Base-by-base conservation (phyloP, 2,888 invertebrate species). In the Andrena trimmerana region DNA sequence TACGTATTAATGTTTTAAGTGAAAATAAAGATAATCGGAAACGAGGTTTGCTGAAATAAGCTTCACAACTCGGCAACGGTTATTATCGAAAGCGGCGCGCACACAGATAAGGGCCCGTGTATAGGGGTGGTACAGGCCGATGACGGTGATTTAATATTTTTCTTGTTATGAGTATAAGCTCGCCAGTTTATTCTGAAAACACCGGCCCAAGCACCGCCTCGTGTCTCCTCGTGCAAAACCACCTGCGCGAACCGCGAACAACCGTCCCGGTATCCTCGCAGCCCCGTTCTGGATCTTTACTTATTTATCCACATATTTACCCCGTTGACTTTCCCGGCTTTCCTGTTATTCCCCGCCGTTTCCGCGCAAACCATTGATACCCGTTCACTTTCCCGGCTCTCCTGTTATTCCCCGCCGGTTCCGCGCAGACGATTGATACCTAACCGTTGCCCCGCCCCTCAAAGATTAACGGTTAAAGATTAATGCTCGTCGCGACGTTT, bases 91-190 rank as follows among this genome's bases (percentile, higher is more conserved):
- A 78, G 36, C 59, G 68, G 50, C 50, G 33, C 42, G 42, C 52
- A 72, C 70, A 75, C 63, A 63, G 84, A 82, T 81, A 78, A 84
- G 78, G 78, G 86, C 48, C 54, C 63, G 20, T 73, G 86, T 20
- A 78, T 74, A 78, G 84, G 86, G 86, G 50, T 68, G 42, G 81
- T 67, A 62, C 71, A 82, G 84, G 69, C 80, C 86, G 88, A 88
- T 87, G 88, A 86, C 89, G 90, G 90, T 92, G 92, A 91, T 93
- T 93, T 93, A 93, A 92, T 92, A 93, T 92, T 93, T 93, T 92
- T 92, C 92, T 91, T 92, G 92, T 93, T 93, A 92, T 92, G 92
- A 92, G 92, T 93, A 92, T 92, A 92, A 93, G 92, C 92, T 90
- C 88, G 86, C 81, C 85, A 89, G 92, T 93, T 92, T 93, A 89